Conservation (phyloP, 2,797 vertebrate genomes). For the Gallirallus australis region DNA sequence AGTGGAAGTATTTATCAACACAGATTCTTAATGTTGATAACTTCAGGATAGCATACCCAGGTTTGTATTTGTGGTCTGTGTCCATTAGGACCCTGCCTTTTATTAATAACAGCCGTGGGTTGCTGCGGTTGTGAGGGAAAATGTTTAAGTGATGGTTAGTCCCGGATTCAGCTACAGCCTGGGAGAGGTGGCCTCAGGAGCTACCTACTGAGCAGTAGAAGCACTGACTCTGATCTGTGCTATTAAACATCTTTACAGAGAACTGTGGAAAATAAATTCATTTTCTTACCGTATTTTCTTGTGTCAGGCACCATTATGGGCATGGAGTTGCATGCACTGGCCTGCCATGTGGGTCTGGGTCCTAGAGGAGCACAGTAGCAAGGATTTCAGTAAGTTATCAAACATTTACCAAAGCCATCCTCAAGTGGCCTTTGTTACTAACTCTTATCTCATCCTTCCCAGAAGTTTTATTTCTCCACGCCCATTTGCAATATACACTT, state of each 20-base stretch:
- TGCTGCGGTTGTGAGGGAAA: background rate
- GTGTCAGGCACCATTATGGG: background rate
- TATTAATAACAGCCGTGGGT: background rate
- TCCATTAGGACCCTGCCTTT: background rate
- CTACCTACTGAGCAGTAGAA: background rate
- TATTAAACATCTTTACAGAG: background rate
- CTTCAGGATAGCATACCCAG: background rate
- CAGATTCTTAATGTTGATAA: background rate
- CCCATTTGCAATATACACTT: background rate
- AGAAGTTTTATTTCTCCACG: background rate
- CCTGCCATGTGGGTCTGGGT: accelerated
- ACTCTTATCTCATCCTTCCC: background rate
- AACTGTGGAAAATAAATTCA: background rate
- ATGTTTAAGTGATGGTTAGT: background rate
- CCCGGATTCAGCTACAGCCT: background rate
- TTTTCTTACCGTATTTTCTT: background rate
- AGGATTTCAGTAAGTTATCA: background rate
- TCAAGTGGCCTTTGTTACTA: background rate
- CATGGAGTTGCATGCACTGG: background rate
- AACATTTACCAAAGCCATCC: background rate
- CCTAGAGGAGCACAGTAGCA: background rate
- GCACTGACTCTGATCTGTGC: background rate
- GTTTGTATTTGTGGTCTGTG: background rate
- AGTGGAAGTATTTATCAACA: background rate
- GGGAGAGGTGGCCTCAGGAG: background rate